Evolutionary conservation across 2,888 invertebrate species (phyloP), one percentile per base, ranked within the genome.

Genomic region (Pomacea canaliculata): DNA sequence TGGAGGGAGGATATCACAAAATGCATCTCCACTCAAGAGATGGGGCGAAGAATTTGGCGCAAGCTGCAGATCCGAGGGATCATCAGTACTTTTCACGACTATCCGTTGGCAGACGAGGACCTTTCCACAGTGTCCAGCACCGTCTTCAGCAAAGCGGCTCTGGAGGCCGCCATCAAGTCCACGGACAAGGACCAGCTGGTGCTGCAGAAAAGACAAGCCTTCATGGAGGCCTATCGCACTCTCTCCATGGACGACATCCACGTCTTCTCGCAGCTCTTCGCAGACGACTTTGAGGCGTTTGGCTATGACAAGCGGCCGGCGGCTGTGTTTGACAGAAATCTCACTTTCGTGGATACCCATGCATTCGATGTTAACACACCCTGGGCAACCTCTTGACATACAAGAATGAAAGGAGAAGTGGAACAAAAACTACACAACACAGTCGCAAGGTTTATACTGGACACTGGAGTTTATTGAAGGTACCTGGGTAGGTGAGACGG

Each of bases 41-140:
- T 78, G 77, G 79, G 78, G 0, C 68, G 60, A 16, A 59, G 76
- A 63, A 79, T 80, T 7, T 80, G 80, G 80, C 73, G 80, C 10
- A 79, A 79, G 65, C 66, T 80, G 0, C 80, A 80, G 67, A 77
- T 80, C 49, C 77, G 80, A 10, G 80, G 80, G 2, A 56, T 80
- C 7, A 69, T 80, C 23, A 72, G 77, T 62, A 71, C 67, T 51
- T 23, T 16, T 3, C 70, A 74, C 13, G 19, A 48, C 4, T 80
- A 76, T 59, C 80, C 80, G 0, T 76, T 80, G 12, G 75, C 75
- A 1, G 49, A 75, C 19, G 59, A 74, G 48, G 77, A 76, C 19
- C 48, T 74, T 19, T 49, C 46, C 23, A 27, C n/a, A 23, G 69
- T 74, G 69, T 60, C 74, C 7, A 27, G 3, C 7, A 27, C 1